Conservation (phyloP, 1,140 invertebrate species). For the Drosophila equinoxialis region DNA sequence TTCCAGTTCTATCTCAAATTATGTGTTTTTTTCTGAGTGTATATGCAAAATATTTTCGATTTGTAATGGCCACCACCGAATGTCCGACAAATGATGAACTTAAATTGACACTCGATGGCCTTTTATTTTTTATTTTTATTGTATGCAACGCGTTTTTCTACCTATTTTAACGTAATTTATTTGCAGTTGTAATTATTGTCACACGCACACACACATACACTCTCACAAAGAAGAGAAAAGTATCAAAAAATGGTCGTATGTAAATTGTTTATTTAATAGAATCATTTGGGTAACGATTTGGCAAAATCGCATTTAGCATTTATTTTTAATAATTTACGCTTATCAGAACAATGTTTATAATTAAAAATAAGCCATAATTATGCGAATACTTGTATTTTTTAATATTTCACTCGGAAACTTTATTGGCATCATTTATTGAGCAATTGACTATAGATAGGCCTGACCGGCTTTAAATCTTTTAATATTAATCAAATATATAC, state of each 20-base stretch:
- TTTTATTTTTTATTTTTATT: conserved; percentile 51
- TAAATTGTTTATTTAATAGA: conserved; percentile 79
- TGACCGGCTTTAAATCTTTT: not conserved
- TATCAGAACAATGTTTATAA: conserved; percentile 57
- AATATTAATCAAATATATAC: not conserved
- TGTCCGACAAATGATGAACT: conserved; percentile 59
- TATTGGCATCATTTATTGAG: conserved; percentile 27
- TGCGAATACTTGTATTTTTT: conserved; percentile 24
- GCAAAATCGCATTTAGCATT: conserved; percentile 55
- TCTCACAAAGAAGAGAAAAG: conserved; percentile 8
- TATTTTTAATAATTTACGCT: conserved; percentile 74
- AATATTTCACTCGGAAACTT: conserved; percentile 25
- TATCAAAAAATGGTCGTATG: conserved; percentile 54
- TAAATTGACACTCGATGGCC: conserved; percentile 67
- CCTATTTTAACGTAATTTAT: conserved; percentile 80
- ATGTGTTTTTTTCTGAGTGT: conserved; percentile 31
- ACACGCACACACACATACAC: conserved; percentile 7
- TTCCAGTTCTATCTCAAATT: conserved; percentile 5
- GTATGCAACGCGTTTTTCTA: conserved; percentile 30
- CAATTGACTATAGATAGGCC: not conserved
- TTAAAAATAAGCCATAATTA: conserved; percentile 56
- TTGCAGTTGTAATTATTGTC: conserved; percentile 68
- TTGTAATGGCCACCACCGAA: conserved; percentile 19
- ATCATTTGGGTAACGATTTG: conserved; percentile 62
- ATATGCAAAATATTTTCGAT: conserved; percentile 31